These are phyloP conservation scores for Tinea pellionella DNA, from an alignment of 2,888 invertebrate species.

Conservation along the genomic window DNA sequence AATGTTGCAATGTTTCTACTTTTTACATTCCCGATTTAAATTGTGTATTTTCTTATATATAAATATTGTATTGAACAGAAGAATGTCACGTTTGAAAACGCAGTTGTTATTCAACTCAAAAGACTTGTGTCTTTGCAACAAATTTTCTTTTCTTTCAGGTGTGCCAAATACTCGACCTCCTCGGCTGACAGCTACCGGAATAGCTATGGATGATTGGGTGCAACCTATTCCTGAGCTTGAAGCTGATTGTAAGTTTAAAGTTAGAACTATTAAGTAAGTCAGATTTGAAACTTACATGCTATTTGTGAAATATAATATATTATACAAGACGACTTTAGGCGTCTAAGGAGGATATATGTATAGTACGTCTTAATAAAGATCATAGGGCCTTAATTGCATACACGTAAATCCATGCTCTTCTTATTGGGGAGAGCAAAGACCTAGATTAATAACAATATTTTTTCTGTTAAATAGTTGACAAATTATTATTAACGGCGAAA, in stretches of 20 bases:
- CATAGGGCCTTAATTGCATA: not conserved
- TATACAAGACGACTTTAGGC: too few species aligned
- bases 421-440: too few species aligned
- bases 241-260: constrained; percentile 44
- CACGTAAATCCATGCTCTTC: too few species aligned
- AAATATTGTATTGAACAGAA: not conserved
- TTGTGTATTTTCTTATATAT: not conserved
- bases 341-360: too few species aligned
- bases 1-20: not conserved
- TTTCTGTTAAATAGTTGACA: too few species aligned
- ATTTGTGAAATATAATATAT: too few species aligned
- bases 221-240: constrained; percentile 48
- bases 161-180: constrained; percentile 36
- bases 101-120: not conserved
- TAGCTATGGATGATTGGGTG: constrained; percentile 40
- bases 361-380: too few species aligned
- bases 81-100: not conserved
- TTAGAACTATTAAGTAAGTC: too few species aligned
- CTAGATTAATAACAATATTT: too few species aligned
- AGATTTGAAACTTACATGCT: too few species aligned
- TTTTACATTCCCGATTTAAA: not conserved
- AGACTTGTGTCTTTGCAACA: too few species aligned
- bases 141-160: constrained; percentile 25
- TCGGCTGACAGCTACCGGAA: constrained; percentile 42
- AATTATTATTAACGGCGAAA: constrained; percentile 37